Conservation (phyloP, 1,140 invertebrate species). For the Arion vulgaris region DNA sequence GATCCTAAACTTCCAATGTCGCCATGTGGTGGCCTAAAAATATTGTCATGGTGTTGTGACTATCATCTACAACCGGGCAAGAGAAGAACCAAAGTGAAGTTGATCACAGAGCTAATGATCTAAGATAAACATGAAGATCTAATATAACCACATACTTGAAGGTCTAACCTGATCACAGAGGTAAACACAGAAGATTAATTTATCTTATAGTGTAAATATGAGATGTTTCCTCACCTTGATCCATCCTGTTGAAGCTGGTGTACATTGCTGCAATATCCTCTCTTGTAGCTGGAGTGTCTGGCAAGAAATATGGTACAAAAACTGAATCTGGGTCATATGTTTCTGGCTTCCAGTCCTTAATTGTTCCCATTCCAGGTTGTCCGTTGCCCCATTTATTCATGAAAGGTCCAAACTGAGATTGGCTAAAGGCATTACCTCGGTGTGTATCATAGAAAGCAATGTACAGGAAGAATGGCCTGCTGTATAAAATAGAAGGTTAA, state of each 20-base stretch:
- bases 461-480: slow-evolving; percentile 85
- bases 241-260: slow-evolving; percentile 90
- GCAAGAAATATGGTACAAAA: slow-evolving; percentile 87
- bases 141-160: too few relatives aligned
- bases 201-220: too few relatives aligned
- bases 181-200: too few relatives aligned
- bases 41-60: too few relatives aligned
- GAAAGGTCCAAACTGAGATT: slow-evolving; percentile 87
- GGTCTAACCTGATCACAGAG: too few relatives aligned
- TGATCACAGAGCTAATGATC: too few relatives aligned
- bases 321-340: slow-evolving; percentile 88
- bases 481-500: not conserved
- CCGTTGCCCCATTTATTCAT: slow-evolving; percentile 76
- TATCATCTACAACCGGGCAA: too few relatives aligned
- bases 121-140: too few relatives aligned
- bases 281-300: slow-evolving; percentile 85
- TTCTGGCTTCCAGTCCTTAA: slow-evolving; percentile 90
- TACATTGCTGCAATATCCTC: slow-evolving; percentile 90
- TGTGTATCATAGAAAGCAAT: slow-evolving; percentile 94
- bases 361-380: slow-evolving; percentile 83
- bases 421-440: slow-evolving; percentile 88
- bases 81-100: too few relatives aligned
- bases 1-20: too few relatives aligned
- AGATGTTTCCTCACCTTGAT: slow-evolving; percentile 83
- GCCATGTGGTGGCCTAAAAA: too few relatives aligned